These are phyloP conservation scores for Siniperca scherzeri DNA, from an alignment of 2,797 vertebrate species.

Conservation along the genomic window DNA sequence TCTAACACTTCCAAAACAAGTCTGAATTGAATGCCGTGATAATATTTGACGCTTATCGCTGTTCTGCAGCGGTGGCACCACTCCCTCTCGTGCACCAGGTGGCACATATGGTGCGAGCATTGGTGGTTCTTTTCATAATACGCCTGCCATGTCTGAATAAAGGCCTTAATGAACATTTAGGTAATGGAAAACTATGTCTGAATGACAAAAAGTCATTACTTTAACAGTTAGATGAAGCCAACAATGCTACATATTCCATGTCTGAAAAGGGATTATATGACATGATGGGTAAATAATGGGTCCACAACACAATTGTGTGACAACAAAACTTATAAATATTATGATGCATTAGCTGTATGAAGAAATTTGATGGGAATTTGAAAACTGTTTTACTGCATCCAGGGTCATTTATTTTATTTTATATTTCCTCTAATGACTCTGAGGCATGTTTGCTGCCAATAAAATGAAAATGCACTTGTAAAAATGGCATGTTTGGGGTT, in stretches of 20 bases:
- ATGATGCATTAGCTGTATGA: not conserved
- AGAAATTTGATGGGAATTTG: not conserved
- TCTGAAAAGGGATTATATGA: not conserved
- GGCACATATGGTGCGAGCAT: not conserved
- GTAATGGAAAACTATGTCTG: not conserved
- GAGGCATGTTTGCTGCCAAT: not conserved
- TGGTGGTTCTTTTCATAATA: not conserved
- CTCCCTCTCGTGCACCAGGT: not conserved
- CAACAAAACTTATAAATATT: not conserved
- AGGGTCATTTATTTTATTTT: not conserved
- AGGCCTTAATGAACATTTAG: not conserved
- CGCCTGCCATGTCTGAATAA: not conserved
- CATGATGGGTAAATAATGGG: not conserved
- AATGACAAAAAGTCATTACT: not conserved
- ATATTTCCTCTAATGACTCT: not conserved
- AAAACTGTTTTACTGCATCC: not conserved
- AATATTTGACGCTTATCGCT: not conserved
- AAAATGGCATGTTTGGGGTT: not conserved
- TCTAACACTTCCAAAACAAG: not conserved
- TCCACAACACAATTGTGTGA: not conserved
- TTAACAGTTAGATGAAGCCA: not conserved
- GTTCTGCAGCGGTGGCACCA: not conserved
- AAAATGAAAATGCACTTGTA: not conserved
- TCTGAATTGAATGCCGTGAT: not conserved
- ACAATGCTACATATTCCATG: not conserved